Percentiles rank a stretch among this genome's conserved stretches.
These are phyloP conservation scores for Acrobasis suavella DNA, from an alignment of 2,888 invertebrate species.

Conservation along the genomic window DNA sequence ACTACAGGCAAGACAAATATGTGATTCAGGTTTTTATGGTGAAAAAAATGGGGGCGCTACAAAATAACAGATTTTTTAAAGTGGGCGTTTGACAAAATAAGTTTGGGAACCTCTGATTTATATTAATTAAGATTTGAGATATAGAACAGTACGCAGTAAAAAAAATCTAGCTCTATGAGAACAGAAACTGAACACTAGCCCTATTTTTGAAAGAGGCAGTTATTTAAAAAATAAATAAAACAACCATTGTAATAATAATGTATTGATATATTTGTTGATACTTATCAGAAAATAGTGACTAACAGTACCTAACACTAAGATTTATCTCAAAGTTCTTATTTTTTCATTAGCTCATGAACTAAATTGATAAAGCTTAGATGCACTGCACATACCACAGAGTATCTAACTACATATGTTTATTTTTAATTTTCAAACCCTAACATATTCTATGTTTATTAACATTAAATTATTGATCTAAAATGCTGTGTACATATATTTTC, in stretches of 20 bases:
- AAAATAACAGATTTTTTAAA: too few relatives aligned
- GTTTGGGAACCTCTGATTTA: too few relatives aligned
- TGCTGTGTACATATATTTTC: conserved; percentile 2
- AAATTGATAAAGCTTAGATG: neutral
- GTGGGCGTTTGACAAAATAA: too few relatives aligned
- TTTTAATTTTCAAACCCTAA: conserved; percentile 1
- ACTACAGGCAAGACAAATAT: too few relatives aligned
- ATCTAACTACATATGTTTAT: neutral
- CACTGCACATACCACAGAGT: neutral
- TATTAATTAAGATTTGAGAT: too few relatives aligned
- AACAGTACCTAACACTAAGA: conserved; percentile 53
- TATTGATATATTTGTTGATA: conserved; percentile 35
- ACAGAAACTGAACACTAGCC: too few relatives aligned
- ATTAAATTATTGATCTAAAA: conserved; percentile 22
- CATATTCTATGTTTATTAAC: neutral
- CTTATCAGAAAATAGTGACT: conserved; percentile 57
- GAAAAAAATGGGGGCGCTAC: too few relatives aligned
- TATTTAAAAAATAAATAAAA: conserved; percentile 1
- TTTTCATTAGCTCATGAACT: neutral
- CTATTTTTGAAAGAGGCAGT: too few relatives aligned
- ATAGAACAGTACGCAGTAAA: too few relatives aligned
- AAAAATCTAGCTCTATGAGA: too few relatives aligned
- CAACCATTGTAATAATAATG: conserved; percentile 28
- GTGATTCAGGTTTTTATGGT: too few relatives aligned
- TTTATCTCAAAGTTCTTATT: conserved; percentile 18